Base-by-base conservation (phyloP, 2,113 vertebrate genomes). In the Phalacrocorax pelagicus region DNA sequence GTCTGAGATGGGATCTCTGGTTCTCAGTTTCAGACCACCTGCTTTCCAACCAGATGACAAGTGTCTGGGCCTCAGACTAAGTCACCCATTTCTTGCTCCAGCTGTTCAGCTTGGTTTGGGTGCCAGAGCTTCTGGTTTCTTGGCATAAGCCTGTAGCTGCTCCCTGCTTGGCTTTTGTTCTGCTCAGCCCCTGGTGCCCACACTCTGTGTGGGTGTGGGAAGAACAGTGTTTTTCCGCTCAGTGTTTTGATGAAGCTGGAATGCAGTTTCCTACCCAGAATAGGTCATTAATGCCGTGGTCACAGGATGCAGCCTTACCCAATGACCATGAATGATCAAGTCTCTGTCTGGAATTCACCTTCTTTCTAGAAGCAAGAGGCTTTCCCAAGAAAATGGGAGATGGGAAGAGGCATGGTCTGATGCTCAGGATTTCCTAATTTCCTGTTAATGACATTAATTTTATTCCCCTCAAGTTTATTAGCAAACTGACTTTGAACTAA, bases 241-340 rank as follows among this genome's bases (percentile, higher is more conserved):
- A 87, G 81, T 97, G 83, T 97, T 95, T 67, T 96, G 88, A 95
- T 95, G 94, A 97, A 98, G 94, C 96, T 96, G 83, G 97, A 95
- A 96, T 77, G 89, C 85, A 74, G 52, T 84, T 96, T 96, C 86
- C 73, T 90, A 90, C 96, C 94, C 95, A 96, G 92, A 95, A 96
- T 95, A 91, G 87, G 91, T 94, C 95, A 88, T 86, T 94, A 88
- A 44, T 92, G 77, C 81, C 16, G 2, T 92, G 78, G 87, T 92
- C 65, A 86, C 89, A 89, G 90, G 88, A 94, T 91, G 72, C 82
- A 90, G 89, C 89, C 63, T 94, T 96, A 90, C 81, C 74, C 46
- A 22, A 40, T 92, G 92, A 95, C 85, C 49, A 7, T 15, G 72
- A 83, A 62, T 75, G 83, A 94, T 78, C 67, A 90, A 65, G 61